phyloP scores from a whole-genome alignment of 2,113 vertebrate species.

The Anguilla japonica region DNA sequence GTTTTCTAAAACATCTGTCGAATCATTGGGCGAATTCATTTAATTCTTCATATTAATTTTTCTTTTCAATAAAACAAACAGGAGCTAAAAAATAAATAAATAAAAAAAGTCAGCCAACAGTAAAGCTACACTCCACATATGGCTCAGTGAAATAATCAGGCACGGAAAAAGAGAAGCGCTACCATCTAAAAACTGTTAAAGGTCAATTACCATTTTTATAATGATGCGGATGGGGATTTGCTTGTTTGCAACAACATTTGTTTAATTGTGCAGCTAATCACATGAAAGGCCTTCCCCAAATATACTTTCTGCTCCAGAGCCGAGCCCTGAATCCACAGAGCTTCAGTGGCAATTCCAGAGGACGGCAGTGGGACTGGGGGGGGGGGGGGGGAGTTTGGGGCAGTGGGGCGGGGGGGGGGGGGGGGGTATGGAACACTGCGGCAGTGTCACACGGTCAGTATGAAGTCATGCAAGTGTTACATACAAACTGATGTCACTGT shows the following conservation, averaged over 20 bases:
- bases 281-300: constrained; percentile 37
- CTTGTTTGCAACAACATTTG: constrained; percentile 39
- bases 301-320: constrained; percentile 23
- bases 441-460: background rate
- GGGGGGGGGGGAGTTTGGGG: background rate
- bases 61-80: background rate
- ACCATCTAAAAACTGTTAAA: constrained; percentile 32
- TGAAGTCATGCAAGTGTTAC: background rate
- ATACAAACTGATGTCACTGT: background rate
- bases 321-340: background rate
- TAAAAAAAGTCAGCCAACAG: background rate
- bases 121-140: background rate
- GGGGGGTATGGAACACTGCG: background rate
- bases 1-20: background rate
- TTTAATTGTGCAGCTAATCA: constrained; percentile 45
- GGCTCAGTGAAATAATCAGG: constrained; percentile 24
- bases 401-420: too few species aligned
- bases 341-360: constrained; percentile 13
- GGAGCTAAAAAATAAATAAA: background rate
- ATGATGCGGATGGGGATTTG: constrained; percentile 41
- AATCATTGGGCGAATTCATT: background rate
- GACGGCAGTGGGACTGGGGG: background rate
- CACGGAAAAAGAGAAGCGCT: background rate
- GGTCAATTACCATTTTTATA: constrained; percentile 48
- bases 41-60: background rate